Evolutionary conservation across 1,140 invertebrate genomes (phyloP).

Genomic region (Scaptomyza hsui): DNA sequence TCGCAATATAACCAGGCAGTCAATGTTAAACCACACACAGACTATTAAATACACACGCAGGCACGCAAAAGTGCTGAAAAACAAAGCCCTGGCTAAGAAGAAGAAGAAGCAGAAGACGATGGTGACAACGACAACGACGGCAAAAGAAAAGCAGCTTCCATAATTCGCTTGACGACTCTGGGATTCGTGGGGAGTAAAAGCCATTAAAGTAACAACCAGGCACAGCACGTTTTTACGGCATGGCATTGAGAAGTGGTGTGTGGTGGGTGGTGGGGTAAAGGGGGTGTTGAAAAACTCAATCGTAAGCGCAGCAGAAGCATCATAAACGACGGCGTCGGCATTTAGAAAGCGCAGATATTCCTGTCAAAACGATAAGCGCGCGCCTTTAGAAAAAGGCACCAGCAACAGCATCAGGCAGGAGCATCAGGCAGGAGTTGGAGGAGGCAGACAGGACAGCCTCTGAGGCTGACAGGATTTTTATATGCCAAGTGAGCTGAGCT

Average conservation of each 20-base stretch:
- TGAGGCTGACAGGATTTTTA: constrained; percentile 63
- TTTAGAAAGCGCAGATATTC: constrained; percentile 82
- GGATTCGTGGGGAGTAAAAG: constrained; percentile 78
- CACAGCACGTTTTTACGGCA: constrained; percentile 79
- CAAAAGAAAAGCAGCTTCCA: constrained; percentile 59
- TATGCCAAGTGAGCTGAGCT: constrained; percentile 69
- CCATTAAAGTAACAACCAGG: constrained; percentile 81
- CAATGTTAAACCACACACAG: constrained; percentile 78
- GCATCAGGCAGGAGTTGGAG: too few relatives aligned
- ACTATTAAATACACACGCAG: constrained; percentile 82
- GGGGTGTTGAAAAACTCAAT: constrained; percentile 58
- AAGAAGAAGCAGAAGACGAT: constrained; percentile 15
- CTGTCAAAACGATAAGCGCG: constrained; percentile 81
- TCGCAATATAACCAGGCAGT: constrained; percentile 63
- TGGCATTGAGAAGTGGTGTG: constrained; percentile 27
- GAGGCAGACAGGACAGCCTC: constrained; percentile 1
- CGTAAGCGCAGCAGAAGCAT: constrained; percentile 78
- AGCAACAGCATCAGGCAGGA: constrained; percentile 1
- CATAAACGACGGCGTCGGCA: constrained; percentile 79
- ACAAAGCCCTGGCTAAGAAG: constrained; percentile 54
- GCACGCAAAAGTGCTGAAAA: constrained; percentile 78
- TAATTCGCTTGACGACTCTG: constrained; percentile 73
- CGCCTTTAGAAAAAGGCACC: constrained; percentile 34
- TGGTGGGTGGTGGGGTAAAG: neutral
- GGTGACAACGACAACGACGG: constrained; percentile 22